These are phyloP conservation scores for Leucopsar rothschildi DNA, from an alignment of 2,113 vertebrate genomes.

Conservation along the genomic window DNA sequence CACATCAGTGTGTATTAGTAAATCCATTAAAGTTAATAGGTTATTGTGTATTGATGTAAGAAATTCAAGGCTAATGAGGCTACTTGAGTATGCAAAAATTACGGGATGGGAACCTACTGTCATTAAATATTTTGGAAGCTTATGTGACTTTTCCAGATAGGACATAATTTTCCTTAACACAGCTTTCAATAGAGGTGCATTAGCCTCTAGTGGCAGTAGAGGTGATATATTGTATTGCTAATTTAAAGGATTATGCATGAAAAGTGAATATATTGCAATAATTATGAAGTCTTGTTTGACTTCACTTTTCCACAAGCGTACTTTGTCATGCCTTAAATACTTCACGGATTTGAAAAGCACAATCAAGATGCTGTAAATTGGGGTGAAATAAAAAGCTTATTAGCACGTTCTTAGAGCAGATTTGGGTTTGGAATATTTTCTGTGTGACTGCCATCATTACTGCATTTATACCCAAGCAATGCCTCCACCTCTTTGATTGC, in stretches of 20 bases:
- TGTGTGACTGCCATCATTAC: conserved; percentile 41
- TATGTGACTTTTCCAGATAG: conserved; percentile 30
- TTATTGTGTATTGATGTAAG: conserved; percentile 38
- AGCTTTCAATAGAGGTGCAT: conserved; percentile 59
- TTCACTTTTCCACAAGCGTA: conserved; percentile 44
- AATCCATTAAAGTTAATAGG: conserved; percentile 49
- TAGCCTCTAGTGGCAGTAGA: conserved; percentile 56
- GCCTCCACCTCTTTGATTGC: conserved; percentile 2
- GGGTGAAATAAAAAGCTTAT: conserved; percentile 28
- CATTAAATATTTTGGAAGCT: conserved; percentile 59
- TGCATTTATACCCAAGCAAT: conserved; percentile 1
- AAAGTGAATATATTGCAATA: conserved; percentile 62
- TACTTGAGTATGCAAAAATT: conserved; percentile 49
- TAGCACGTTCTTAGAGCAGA: background rate
- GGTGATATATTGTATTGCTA: conserved; percentile 50
- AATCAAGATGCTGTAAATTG: conserved; percentile 10
- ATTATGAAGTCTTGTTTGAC: conserved; percentile 66
- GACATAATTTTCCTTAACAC: conserved; percentile 56
- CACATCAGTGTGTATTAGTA: conserved; percentile 41
- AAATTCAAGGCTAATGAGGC: conserved; percentile 57
- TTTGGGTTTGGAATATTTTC: conserved; percentile 8
- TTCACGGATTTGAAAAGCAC: background rate
- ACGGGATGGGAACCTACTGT: background rate
- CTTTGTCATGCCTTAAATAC: conserved; percentile 42
- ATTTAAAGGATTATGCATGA: conserved; percentile 58